Base-by-base conservation (phyloP, 1,140 invertebrate species). In the Pinna nobilis region DNA sequence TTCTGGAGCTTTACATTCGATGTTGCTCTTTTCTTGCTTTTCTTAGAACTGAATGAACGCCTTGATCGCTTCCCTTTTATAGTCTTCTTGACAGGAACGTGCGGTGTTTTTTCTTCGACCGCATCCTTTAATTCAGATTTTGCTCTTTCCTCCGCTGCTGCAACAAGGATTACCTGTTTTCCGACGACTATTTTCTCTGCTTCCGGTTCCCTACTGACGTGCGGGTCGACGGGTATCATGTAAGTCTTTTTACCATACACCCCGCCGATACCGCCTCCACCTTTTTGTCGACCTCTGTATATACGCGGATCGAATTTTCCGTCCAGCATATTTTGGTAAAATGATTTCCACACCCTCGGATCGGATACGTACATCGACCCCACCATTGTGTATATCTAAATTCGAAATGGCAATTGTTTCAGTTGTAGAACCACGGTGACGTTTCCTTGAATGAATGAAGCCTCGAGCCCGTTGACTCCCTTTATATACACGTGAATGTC, bases 401-500 rank as follows among this genome's bases (percentile, higher is more conserved):
- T 71, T 11, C 50, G 47, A 18, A 20, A 11, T 3, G 9, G 1
- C 15, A 70, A 61, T 70, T 32, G 25, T 2, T 32, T 51, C 18
- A n/a, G 9, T 11, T 11, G n/a, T 44, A n/a, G 39, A 44, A 9
- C n/a, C 32, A 70, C 15, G 9, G 68, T 63, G 28, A 47, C 39
- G 3, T 49, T 33, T 51, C 59, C 44, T 1, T 6, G 20, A 23
- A 70, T n/a, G n/a, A 70, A 70, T 70, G 44, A 50, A 1, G 57
- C 57, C 7, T 47, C 41, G 20, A 28, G 18, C 18, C 9, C 13
- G 33, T 57, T 25, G 13, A 13, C 39, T 20, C 57, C 65, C 50
- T 57, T 68, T 53, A 68, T 68, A 68, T 55, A 55, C 32, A 68
- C 25, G 33, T 68, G 50, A 35, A 68, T 11, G 20, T 68, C 65